phyloP scores from a whole-genome alignment of 64 coral and sea anemone species.

The Porites australiensis region DNA sequence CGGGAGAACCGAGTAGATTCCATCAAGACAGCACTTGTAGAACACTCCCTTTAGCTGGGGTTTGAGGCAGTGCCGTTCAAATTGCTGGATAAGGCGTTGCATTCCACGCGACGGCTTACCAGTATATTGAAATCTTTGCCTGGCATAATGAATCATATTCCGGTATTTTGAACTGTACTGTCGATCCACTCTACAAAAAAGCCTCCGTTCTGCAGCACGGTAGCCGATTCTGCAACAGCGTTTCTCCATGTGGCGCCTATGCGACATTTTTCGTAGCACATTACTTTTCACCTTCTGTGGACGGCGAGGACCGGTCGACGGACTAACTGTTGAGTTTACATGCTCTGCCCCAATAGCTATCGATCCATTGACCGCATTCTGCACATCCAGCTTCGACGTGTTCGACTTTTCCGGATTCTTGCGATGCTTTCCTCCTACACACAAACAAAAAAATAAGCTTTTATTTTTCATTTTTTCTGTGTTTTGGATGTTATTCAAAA shows the following conservation, averaged over 20 bases:
- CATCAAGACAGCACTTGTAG: slow-evolving; percentile 32
- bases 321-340: background rate
- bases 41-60: slow-evolving; percentile 6
- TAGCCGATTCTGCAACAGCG: slow-evolving; percentile 31
- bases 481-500: background rate
- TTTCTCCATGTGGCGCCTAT: background rate
- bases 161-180: background rate
- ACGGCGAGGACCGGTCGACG: background rate
- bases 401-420: slow-evolving; percentile 23
- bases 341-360: background rate
- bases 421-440: slow-evolving; percentile 37
- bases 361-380: slow-evolving; percentile 5
- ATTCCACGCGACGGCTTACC: slow-evolving; percentile 3
- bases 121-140: background rate
- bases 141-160: slow-evolving; percentile 33
- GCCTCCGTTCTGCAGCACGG: background rate
- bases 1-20: background rate
- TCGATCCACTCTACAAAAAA: background rate
- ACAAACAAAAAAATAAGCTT: background rate
- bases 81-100: background rate
- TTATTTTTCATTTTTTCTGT: background rate
- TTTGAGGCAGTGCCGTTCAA: slow-evolving; percentile 32
- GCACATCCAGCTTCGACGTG: background rate
- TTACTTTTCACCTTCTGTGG: background rate
- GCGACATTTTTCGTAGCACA: background rate